Evolutionary conservation across 2,888 invertebrate species (phyloP), one percentile per base, ranked within the genome.

Genomic region (Callyntrura guangdongensis): DNA sequence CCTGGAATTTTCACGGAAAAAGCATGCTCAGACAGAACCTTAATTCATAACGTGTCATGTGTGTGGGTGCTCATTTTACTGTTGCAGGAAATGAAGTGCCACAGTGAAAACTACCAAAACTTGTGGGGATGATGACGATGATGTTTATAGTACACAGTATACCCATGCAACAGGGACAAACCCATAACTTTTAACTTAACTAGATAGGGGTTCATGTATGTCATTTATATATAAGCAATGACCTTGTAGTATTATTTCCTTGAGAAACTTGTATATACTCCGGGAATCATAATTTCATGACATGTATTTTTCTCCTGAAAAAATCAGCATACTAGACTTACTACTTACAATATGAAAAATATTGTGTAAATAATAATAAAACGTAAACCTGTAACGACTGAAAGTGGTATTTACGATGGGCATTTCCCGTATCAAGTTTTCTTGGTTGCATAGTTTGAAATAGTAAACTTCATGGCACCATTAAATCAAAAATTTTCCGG

Each of bases 401-500:
- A 22, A 20, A 53, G 53, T 61, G 27, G 67, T 67, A 36, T 45
- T 47, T 47, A 74, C 74, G n/a, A 74, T 47, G 17, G 4, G 27
- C 12, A 56, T 53, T 77, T 53, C 14, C 77, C 53, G 53, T 53
- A 49, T 56, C 56, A 49, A 22, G 22, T 53, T 47, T 20, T 1
- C n/a, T 8, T 47, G 27, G 11, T 11, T 36, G 36, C 36, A 2
- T 61, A 69, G 27, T 6, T n/a, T 14, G 67, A n/a, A 74, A 25
- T 74, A 27, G 79, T n/a, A 9, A 56, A 79, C 36, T 61, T 49
- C 67, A 27, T 53, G 49, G 20, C 17, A 56, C 56, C 27, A 67
- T 27, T 81, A 87, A 87, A 87, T 87, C 79, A 87, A 59, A 87
- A 81, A 87, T 87, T 87, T 87, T 87, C 87, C 87, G 87, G 87